Percentiles rank a stretch among this genome's conserved stretches.
phyloP scores from a whole-genome alignment of 1,140 invertebrate genomes.

The Psix sp. region DNA sequence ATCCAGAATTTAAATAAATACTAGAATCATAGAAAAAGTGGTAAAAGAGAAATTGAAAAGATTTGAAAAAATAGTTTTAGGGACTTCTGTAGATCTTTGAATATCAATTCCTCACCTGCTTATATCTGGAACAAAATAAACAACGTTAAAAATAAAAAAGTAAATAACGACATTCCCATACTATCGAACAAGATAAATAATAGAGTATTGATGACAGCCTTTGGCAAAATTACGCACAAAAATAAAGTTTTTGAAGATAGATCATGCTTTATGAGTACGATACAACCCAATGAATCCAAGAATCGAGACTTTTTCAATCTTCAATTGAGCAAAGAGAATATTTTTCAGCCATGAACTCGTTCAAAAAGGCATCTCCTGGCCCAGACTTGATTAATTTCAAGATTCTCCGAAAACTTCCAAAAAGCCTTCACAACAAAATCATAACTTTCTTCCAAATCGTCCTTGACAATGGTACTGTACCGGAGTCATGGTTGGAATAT shows the following conservation, averaged over 20 bases:
- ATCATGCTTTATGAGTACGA: neutral
- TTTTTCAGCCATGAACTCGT: neutral
- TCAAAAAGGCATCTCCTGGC: neutral
- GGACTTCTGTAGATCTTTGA: neutral
- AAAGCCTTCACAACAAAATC: neutral
- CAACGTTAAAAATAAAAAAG: neutral
- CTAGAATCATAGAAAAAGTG: no score
- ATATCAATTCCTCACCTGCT: neutral
- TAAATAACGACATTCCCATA: neutral
- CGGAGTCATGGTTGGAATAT: neutral
- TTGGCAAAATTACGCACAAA: neutral
- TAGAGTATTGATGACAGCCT: neutral
- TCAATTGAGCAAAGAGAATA: neutral
- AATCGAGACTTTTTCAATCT: neutral
- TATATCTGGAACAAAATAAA: neutral
- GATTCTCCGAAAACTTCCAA: neutral
- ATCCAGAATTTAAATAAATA: no score
- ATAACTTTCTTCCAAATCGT: neutral
- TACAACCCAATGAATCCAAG: neutral
- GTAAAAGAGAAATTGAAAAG: neutral
- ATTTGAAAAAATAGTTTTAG: neutral
- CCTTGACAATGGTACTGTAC: neutral
- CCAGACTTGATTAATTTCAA: constrained; percentile 1
- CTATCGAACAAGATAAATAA: neutral
- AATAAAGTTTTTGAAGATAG: neutral